A percentile compares a stretch with the other conserved stretches of the same genome.
phyloP scores from a whole-genome alignment of 2,888 invertebrate genomes.

The Listrodromus nycthemerus region DNA sequence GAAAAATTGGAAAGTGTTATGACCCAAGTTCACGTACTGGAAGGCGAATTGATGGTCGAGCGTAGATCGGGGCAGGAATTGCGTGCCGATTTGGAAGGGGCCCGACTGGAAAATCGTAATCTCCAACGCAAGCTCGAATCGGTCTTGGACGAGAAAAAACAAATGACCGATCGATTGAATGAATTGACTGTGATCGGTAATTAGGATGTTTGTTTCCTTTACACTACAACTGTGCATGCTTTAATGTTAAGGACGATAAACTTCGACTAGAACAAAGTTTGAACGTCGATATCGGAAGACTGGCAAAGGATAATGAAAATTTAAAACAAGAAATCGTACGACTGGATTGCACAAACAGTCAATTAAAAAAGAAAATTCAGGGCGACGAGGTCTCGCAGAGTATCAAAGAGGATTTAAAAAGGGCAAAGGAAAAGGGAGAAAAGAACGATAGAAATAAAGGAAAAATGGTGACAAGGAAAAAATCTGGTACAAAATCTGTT shows the following conservation, averaged over 20 bases:
- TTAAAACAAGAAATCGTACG: slow-evolving; percentile 85
- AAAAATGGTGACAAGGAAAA: slow-evolving; percentile 67
- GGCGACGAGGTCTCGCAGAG: slow-evolving; percentile 52
- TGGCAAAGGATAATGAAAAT: slow-evolving; percentile 83
- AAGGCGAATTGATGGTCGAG: slow-evolving; percentile 84
- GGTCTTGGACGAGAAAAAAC: slow-evolving; percentile 86
- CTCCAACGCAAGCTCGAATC: slow-evolving; percentile 87
- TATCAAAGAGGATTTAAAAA: slow-evolving; percentile 62
- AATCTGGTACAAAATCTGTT: slow-evolving; percentile 67
- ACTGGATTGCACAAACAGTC: slow-evolving; percentile 81
- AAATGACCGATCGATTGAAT: slow-evolving; percentile 86
- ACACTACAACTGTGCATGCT: background rate
- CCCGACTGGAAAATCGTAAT: slow-evolving; percentile 86
- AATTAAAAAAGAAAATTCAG: slow-evolving; percentile 71
- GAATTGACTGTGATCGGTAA: slow-evolving; percentile 87
- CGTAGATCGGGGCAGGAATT: slow-evolving; percentile 85
- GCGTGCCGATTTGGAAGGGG: slow-evolving; percentile 84
- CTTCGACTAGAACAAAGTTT: slow-evolving; percentile 84
- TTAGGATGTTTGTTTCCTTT: slow-evolving; percentile 20
- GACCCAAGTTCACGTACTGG: slow-evolving; percentile 85
- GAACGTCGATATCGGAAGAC: slow-evolving; percentile 85
- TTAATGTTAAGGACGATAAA: slow-evolving; percentile 36
- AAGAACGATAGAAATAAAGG: slow-evolving; percentile 74
- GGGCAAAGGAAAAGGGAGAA: slow-evolving; percentile 70
- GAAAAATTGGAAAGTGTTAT: slow-evolving; percentile 85